Base-by-base conservation (phyloP, 2,113 vertebrate genomes). In the Asarcornis scutulata region DNA sequence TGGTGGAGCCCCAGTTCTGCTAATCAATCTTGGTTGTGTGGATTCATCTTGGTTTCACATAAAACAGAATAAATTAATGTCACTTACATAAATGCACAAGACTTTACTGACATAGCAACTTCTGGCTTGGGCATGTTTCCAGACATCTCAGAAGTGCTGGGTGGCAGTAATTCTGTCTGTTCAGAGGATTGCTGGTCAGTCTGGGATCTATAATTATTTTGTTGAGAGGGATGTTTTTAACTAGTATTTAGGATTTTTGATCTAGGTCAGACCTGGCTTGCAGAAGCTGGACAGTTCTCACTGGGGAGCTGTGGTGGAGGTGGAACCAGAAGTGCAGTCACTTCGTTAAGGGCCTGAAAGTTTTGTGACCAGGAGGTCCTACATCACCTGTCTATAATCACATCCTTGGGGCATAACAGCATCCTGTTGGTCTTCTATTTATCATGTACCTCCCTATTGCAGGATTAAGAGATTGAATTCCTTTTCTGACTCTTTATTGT, bases 341-440 rank as follows among this genome's bases (percentile, higher is more conserved):
- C 44, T 86, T 73, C 3, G 13, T 62, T 4, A 21, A 53, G 25
- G n/a, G 16, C 42, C 25, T 31, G 50, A 53, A 74, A 18, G 25
- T n/a, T 89, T 86, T 62, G 20, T 23, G 55, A 22, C 13, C 40
- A 52, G 59, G 60, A 76, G 13, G 15, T 74, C 72, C 48, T 17
- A 21, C 17, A 5, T 38, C n/a, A 13, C 42, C n/a, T 34, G 50
- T 46, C 53, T 77, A 5, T 55, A 50, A 72, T 17, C 58, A 2
- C 58, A 22, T 80, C 58, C 53, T 84, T 17, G 0, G 11, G 48
- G 68, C 38, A 72, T 53, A 74, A 78, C 56, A 62, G 6, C 68
- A 91, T 84, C 86, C 89, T 79, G 23, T 93, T 94, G 88, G 62
- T 93, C 60, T 89, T 88, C 77, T 81, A 3, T 93, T 95, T 96